These are phyloP conservation scores for Argyrosomus japonicus DNA, from an alignment of 2,113 vertebrate species.

Conservation along the genomic window DNA sequence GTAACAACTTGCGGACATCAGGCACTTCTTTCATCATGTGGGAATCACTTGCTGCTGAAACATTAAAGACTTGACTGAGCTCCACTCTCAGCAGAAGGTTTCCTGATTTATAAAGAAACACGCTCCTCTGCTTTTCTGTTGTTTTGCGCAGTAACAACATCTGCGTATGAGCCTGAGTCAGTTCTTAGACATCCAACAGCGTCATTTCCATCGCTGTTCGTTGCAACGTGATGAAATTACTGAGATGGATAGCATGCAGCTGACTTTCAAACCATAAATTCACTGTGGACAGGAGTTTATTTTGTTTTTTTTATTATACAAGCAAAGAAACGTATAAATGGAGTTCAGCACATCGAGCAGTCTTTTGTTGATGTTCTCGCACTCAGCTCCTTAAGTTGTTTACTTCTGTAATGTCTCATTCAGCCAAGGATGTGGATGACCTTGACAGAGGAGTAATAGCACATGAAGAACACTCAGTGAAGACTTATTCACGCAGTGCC, in stretches of 20 bases:
- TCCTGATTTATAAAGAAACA: background rate
- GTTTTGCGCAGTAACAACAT: background rate
- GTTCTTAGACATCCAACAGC: background rate
- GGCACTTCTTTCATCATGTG: no score
- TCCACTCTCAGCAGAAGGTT: background rate
- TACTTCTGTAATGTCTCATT: conserved; percentile 29
- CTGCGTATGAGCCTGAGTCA: background rate
- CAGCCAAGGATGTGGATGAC: conserved; percentile 4
- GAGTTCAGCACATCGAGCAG: background rate
- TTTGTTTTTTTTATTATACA: conserved; percentile 6
- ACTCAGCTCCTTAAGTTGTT: conserved; percentile 11
- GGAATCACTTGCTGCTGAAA: background rate
- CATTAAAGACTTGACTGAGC: no score
- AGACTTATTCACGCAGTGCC: background rate
- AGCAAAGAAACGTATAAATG: conserved; percentile 4
- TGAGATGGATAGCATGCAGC: background rate
- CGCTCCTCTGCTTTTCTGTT: background rate
- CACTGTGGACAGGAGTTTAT: background rate
- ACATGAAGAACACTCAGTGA: background rate
- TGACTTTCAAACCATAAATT: conserved; percentile 1
- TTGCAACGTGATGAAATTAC: background rate
- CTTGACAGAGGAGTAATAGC: conserved; percentile 16
- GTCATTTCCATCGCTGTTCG: background rate
- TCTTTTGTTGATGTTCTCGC: conserved; percentile 9
- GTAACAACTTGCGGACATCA: background rate